Conservation (phyloP, 64 coral and sea anemone species). For the Orbicella faveolata region DNA sequence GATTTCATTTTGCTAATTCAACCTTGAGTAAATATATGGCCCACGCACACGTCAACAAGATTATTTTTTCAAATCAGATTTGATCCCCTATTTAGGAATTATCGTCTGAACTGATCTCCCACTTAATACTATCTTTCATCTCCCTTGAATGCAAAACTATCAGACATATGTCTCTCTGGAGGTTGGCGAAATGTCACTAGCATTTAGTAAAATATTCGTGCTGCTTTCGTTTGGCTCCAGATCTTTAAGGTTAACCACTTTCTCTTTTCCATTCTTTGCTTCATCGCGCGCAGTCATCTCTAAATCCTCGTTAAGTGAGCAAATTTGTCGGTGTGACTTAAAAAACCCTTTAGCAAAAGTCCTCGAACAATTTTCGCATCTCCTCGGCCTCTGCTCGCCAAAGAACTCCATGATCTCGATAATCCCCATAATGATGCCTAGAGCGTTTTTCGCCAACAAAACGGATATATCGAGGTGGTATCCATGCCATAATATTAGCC, state of each 20-base stretch:
- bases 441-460: conserved; percentile 83
- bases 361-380: conserved; percentile 50
- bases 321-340: conserved; percentile 47
- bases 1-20: no score
- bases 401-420: conserved; percentile 87
- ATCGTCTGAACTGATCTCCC: not conserved
- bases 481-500: conserved; percentile 75
- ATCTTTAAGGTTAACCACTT: not conserved
- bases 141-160: not conserved
- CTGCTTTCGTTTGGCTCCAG: not conserved
- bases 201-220: not conserved
- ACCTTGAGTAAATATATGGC: no score
- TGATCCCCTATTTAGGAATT: no score
- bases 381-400: conserved; percentile 79
- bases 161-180: conserved; percentile 2
- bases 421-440: conserved; percentile 73
- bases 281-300: no score
- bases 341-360: conserved; percentile 72
- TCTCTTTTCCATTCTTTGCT: not conserved
- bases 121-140: not conserved
- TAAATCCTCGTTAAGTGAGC: not conserved
- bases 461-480: conserved; percentile 82
- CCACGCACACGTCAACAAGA: no score
- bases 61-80: no score
- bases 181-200: not conserved